Evolutionary conservation across 2,113 vertebrate species (phyloP).

Genomic region (Sebastes schlegelii): DNA sequence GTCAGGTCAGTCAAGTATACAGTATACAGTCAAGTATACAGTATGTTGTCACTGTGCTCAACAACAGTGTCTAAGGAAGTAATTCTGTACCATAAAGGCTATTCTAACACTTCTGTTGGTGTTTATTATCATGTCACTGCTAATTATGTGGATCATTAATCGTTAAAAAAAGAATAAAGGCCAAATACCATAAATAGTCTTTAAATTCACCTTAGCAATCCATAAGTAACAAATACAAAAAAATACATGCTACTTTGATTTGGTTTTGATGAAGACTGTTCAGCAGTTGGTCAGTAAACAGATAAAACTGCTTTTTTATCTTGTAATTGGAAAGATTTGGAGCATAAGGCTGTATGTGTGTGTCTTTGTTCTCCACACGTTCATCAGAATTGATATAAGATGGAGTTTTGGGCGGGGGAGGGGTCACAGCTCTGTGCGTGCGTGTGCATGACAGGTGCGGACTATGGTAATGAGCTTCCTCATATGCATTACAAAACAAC

Average conservation of each 20-base stretch:
- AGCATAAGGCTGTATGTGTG: not conserved
- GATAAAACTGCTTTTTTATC: not conserved
- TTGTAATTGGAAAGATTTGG: not conserved
- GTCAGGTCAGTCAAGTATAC: too few species aligned
- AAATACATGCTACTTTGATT: not conserved
- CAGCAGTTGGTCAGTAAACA: too few species aligned
- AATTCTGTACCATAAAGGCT: not conserved
- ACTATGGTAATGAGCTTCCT: constrained; percentile 68
- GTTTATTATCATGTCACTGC: too few species aligned
- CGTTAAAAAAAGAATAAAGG: not conserved
- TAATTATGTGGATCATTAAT: too few species aligned
- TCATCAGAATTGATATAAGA: constrained; percentile 14
- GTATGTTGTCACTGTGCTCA: not conserved
- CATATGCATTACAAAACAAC: constrained; percentile 80
- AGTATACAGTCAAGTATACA: not conserved
- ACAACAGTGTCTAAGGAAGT: not conserved
- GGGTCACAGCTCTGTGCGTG: constrained; percentile 32
- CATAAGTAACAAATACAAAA: not conserved
- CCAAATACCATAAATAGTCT: not conserved
- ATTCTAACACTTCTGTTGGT: not conserved
- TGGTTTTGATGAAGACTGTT: not conserved
- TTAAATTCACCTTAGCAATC: too few species aligned
- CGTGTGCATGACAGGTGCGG: constrained; percentile 66
- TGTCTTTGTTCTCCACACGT: constrained; percentile 53
- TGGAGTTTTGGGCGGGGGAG: constrained; percentile 36